These are phyloP conservation scores for Zeugodacus cucurbitae DNA, from an alignment of 1,140 invertebrate species.

Conservation along the genomic window DNA sequence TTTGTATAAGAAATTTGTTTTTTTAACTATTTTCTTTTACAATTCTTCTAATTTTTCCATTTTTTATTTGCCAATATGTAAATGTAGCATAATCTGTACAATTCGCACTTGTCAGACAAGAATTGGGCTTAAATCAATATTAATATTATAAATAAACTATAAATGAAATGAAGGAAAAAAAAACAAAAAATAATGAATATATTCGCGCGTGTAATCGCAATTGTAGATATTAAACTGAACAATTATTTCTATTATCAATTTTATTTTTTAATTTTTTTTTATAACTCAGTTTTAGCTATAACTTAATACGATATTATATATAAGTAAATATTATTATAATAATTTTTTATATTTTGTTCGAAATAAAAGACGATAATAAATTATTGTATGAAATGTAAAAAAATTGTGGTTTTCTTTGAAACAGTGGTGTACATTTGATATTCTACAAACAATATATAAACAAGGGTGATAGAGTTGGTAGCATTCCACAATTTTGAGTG, in stretches of 20 bases:
- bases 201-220: not conserved
- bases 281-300: constrained; percentile 26
- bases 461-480: too few relatives aligned
- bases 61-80: not conserved
- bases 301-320: constrained; percentile 12
- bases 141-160: not conserved
- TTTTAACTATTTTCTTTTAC: not conserved
- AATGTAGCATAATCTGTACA: not conserved
- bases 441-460: too few relatives aligned
- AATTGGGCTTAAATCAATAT: constrained; percentile 36
- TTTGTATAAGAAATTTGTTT: not conserved
- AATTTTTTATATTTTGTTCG: constrained; percentile 46
- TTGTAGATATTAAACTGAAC: constrained; percentile 33
- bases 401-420: not conserved
- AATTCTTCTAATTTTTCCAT: not conserved
- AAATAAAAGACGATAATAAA: constrained; percentile 45
- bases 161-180: constrained; percentile 21
- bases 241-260: constrained; percentile 8
- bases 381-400: constrained; percentile 42
- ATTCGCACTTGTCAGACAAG: constrained; percentile 12
- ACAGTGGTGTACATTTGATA: too few relatives aligned
- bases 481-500: too few relatives aligned
- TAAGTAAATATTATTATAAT: constrained; percentile 40
- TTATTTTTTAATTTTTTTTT: constrained; percentile 12
- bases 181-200: not conserved